A percentile compares a stretch with the other conserved stretches of the same genome.
These are phyloP conservation scores for Lamellibrachia columna DNA, from an alignment of 2,888 invertebrate species.

Conservation along the genomic window DNA sequence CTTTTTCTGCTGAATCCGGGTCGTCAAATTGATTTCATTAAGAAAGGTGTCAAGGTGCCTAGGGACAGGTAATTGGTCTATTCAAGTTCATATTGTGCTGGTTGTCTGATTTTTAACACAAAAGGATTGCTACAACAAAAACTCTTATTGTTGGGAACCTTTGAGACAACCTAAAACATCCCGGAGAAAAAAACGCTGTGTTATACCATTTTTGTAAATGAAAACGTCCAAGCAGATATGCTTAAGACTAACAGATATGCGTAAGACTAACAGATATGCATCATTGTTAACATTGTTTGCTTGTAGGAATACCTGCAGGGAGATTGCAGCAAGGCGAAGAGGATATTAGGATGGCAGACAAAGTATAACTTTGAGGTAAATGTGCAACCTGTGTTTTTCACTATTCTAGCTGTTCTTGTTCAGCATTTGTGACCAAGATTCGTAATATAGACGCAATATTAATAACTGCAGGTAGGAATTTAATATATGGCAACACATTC, in stretches of 20 bases:
- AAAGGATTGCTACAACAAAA: not conserved
- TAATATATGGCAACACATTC: not conserved
- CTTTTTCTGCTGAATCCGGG: not conserved
- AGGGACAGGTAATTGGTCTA: not conserved
- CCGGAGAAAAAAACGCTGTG: not conserved
- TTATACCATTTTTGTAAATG: not conserved
- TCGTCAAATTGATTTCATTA: not conserved
- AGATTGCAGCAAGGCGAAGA: slow-evolving; percentile 90
- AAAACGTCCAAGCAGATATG: not conserved
- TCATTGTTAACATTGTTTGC: slow-evolving; percentile 18
- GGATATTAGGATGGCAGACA: slow-evolving; percentile 87
- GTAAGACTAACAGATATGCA: not conserved
- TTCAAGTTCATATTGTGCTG: not conserved
- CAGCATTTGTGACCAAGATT: not conserved
- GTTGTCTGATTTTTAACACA: not conserved
- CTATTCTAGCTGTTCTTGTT: slow-evolving; percentile 21
- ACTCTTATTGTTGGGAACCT: not conserved
- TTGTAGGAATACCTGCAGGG: slow-evolving; percentile 82
- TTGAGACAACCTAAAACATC: not conserved
- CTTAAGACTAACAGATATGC: not conserved
- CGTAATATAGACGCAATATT: not conserved
- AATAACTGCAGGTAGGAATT: not conserved
- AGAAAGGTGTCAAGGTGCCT: not conserved
- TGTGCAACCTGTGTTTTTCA: slow-evolving; percentile 24
- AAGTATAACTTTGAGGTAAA: slow-evolving; percentile 77